Percentiles rank a stretch among this genome's conserved stretches.
These are phyloP conservation scores for Neosalanx taihuensis DNA, from an alignment of 2,797 vertebrate species.

Conservation along the genomic window DNA sequence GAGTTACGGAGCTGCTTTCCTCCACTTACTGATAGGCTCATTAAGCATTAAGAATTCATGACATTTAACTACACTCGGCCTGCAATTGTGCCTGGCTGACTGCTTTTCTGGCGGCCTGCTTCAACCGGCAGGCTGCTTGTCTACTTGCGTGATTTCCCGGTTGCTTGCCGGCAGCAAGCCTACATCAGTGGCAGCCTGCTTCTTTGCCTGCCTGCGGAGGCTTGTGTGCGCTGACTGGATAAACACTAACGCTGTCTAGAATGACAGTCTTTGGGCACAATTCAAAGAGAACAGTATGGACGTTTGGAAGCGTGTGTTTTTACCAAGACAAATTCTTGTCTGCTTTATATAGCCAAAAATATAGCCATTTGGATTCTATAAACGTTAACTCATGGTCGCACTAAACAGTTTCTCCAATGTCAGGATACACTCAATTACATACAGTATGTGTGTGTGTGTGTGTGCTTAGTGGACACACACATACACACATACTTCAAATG, in stretches of 20 bases:
- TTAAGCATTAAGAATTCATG: conserved; percentile 81
- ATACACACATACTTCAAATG: neutral
- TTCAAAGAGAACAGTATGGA: no score
- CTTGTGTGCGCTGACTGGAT: no score
- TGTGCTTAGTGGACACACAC: neutral
- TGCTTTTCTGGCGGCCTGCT: neutral
- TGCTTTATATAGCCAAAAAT: no score
- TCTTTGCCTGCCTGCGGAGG: neutral
- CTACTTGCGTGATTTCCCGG: neutral
- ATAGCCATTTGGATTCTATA: no score
- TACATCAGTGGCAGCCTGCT: neutral
- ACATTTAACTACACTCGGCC: conserved; percentile 69
- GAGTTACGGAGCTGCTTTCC: conserved; percentile 73
- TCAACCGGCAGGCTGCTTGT: neutral
- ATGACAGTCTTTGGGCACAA: no score
- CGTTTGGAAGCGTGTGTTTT: no score
- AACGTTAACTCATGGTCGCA: no score
- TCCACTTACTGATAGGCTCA: conserved; percentile 71
- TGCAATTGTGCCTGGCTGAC: neutral
- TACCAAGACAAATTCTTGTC: no score
- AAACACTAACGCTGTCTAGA: no score
- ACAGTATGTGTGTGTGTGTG: no score
- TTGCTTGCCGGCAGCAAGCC: neutral
- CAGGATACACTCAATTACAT: no score
- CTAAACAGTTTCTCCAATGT: no score